A percentile compares a stretch with the other conserved stretches of the same genome.
Conservation (phyloP, 2,113 vertebrate species). For the Daubentonia madagascariensis region DNA sequence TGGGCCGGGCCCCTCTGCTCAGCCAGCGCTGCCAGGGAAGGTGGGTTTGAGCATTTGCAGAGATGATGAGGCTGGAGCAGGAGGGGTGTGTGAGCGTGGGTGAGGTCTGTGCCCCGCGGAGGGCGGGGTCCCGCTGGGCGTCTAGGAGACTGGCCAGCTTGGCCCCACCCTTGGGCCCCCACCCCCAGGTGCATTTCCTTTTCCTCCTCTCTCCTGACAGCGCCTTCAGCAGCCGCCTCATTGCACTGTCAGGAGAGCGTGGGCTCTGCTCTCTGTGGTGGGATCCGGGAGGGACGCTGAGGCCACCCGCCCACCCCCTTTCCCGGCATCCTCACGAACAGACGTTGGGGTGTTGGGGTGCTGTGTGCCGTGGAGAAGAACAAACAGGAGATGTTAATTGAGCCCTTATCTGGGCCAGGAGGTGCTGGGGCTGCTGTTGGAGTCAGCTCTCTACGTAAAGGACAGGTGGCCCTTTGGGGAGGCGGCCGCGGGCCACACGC, state of each 20-base stretch:
- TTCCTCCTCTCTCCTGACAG: not conserved
- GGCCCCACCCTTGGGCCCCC: no score
- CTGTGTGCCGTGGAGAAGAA: not conserved
- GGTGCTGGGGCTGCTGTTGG: not conserved
- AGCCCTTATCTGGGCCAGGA: not conserved
- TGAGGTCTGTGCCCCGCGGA: not conserved
- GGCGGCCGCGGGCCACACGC: not conserved
- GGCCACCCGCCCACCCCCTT: not conserved
- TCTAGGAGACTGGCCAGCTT: no score
- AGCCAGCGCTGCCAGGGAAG: not conserved
- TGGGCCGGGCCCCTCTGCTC: not conserved
- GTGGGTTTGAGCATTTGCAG: not conserved
- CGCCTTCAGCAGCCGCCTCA: fast-evolving
- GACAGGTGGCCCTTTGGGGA: slow-evolving; percentile 11
- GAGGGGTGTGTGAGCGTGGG: not conserved
- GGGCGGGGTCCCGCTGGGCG: not conserved
- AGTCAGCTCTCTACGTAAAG: slow-evolving; percentile 64
- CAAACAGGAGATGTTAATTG: slow-evolving; percentile 25
- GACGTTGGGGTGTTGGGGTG: not conserved
- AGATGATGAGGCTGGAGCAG: not conserved
- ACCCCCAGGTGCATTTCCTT: not conserved
- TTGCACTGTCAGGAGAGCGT: not conserved
- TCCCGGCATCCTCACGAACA: not conserved
- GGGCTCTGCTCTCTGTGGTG: not conserved
- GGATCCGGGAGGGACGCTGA: not conserved